phyloP scores from a whole-genome alignment of 92 coral and sea anemone species.

The Meandrina meandrites region DNA sequence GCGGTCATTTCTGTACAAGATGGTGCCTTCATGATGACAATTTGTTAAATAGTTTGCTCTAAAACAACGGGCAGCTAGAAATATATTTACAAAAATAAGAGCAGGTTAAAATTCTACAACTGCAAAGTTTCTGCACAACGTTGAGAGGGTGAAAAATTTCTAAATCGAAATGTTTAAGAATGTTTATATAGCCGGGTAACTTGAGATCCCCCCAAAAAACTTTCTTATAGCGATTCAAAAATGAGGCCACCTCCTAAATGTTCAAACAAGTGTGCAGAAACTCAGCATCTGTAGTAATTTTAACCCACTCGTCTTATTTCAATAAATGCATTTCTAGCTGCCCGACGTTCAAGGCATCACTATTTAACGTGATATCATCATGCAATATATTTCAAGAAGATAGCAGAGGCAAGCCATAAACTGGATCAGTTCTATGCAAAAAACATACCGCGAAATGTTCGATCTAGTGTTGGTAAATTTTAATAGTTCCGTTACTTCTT shows the following conservation, averaged over 20 bases:
- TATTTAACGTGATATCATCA: slow-evolving; percentile 2
- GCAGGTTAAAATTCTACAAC: not conserved
- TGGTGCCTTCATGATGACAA: not conserved
- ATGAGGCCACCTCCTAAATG: not conserved
- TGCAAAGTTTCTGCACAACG: not conserved
- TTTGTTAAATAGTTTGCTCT: not conserved
- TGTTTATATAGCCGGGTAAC: not conserved
- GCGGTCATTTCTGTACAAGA: not conserved
- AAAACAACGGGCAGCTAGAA: not conserved
- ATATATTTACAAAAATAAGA: not conserved
- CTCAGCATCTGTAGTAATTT: not conserved
- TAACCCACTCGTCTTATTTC: not conserved
- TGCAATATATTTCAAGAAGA: not conserved
- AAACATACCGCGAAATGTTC: not conserved
- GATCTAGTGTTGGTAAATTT: not conserved
- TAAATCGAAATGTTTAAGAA: not conserved
- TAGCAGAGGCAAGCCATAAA: not conserved
- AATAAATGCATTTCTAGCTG: not conserved
- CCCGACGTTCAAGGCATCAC: not conserved
- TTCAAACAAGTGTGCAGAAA: not conserved
- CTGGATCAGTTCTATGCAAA: not conserved
- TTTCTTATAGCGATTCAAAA: not conserved
- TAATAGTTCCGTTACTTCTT: not conserved
- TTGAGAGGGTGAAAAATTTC: not conserved
- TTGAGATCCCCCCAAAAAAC: not conserved